These are phyloP conservation scores for Cnemophilus loriae DNA, from an alignment of 2,113 vertebrate species.

Conservation along the genomic window DNA sequence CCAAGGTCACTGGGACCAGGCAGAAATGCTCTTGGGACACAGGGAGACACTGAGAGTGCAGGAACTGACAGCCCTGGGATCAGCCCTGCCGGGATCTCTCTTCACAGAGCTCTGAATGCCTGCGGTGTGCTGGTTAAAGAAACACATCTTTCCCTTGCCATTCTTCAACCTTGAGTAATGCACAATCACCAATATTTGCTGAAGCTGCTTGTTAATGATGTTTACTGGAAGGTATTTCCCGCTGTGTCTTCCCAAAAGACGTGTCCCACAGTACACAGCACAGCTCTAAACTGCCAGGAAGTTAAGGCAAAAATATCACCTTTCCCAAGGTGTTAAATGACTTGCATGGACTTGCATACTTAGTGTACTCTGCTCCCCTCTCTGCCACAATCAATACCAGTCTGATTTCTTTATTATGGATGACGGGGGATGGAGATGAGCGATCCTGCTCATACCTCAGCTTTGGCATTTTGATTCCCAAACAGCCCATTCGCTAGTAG, in stretches of 20 bases:
- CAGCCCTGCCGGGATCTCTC: background rate
- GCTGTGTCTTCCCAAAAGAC: background rate
- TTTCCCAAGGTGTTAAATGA: background rate
- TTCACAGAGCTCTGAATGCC: background rate
- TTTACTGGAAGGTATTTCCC: background rate
- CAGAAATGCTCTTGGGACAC: background rate
- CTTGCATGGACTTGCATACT: background rate
- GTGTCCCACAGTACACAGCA: background rate
- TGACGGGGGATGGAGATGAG: slow-evolving; percentile 35
- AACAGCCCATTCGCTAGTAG: slow-evolving; percentile 50
- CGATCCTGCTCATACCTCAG: slow-evolving; percentile 32
- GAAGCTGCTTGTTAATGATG: background rate
- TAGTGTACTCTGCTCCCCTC: background rate
- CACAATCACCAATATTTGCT: background rate
- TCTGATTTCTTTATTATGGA: slow-evolving; percentile 7
- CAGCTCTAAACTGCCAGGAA: background rate
- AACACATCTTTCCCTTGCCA: background rate
- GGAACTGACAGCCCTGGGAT: background rate
- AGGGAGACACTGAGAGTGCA: background rate
- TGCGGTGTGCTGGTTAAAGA: background rate
- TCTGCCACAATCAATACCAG: slow-evolving; percentile 15
- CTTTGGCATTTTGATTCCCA: slow-evolving; percentile 62
- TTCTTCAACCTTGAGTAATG: background rate
- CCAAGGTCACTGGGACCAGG: accelerated
- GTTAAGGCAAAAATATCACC: background rate